Base-by-base conservation (phyloP, 92 coral and sea anemone genomes). In the Meandrina meandrites region DNA sequence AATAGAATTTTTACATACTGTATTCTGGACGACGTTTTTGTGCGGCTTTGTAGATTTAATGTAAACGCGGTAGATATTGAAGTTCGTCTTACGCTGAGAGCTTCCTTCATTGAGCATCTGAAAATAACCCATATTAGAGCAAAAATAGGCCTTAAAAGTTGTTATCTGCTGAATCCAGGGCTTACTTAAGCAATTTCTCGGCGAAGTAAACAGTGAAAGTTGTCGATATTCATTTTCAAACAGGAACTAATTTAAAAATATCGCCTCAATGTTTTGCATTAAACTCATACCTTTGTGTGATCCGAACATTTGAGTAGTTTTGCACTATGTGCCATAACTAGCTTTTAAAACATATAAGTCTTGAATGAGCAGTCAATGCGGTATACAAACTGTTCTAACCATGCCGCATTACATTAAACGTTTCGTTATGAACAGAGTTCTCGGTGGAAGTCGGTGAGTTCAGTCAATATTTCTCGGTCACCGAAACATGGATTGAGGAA, bases 401-500 rank as follows among this genome's bases (percentile, higher is more conserved):
- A 53, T 69, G 60, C 21, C 53, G 68, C 45, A 22, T 48, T 70
- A 69, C 50, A 69, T 24, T 48, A 45, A 73, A 28, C 14, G 79
- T 83, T 9, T 72, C 54, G 32, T 68, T 40, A 28, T 28, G 4
- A 68, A 57, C 40, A 32, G 17, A 11, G 76, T 84, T 28, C 81
- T 37, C 8, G 13, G 32, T 31, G 34, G 14, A 35, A 60, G 35
- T 11, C 71, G 35, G 15, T 12, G 32, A 2, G 71, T 28, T 8
- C 32, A 66, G 5, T 18, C n/a, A n/a, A n/a, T n/a, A n/a, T n/a
- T 11, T 66, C 67, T 13, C 71, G 79, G 35, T 85, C 66, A 85
- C 77, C 88, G 82, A 76, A 85, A 85, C 75, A 85, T 64, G 24
- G 64, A 42, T 62, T 85, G 88, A 21, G 88, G 83, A 45, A 76